Base-by-base conservation (phyloP, 2,113 vertebrate species). In the Chroicocephalus ridibundus region DNA sequence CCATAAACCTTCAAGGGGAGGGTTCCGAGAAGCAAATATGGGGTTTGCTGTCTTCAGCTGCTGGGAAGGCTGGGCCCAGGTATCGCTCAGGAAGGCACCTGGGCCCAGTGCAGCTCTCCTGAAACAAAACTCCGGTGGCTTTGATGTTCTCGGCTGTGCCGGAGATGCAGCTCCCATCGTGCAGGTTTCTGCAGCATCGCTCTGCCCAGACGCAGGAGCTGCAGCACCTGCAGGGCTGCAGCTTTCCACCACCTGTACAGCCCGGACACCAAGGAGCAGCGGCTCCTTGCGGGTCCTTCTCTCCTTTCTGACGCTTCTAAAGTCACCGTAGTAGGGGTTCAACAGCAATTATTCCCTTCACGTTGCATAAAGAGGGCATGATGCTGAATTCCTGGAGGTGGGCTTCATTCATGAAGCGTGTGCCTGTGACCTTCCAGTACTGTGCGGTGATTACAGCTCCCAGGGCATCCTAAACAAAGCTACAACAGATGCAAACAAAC, bases 251-350 rank as follows among this genome's bases (percentile, higher is more conserved):
- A 26, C n/a, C 40, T 13, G 13, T 11, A 36, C 13, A 12, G 47
- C 7, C 19, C 71, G 65, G 22, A 65, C 32, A 79, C 12, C 70
- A 46, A 57, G 15, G 34, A 6, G 2, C 5, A 22, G 8, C 1
- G 0, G 15, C 47, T 68, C 44, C 25, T 60, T 13, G 29, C 0
- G 0, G 15, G 15, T 21, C 66, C 5, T 70, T 72, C 44, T 57
- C 62, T 64, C 82, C 66, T n/a, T 83, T 78, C 15, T 5, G 8
- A 17, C 3, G 11, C 36, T 62, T 86, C 44, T 54, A 47, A 87
- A 87, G 10, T 68, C 62, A 40, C 15, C 1, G 0, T 13, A 44
- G 5, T 19, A 61, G 61, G 42, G 49, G 34, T 77, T 47, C 42
- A 70, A 38, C 1, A 8, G 46, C 46, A 74, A 4, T 31, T 38